Base-by-base conservation (phyloP, 2,888 invertebrate species). In the Elmis aenea region DNA sequence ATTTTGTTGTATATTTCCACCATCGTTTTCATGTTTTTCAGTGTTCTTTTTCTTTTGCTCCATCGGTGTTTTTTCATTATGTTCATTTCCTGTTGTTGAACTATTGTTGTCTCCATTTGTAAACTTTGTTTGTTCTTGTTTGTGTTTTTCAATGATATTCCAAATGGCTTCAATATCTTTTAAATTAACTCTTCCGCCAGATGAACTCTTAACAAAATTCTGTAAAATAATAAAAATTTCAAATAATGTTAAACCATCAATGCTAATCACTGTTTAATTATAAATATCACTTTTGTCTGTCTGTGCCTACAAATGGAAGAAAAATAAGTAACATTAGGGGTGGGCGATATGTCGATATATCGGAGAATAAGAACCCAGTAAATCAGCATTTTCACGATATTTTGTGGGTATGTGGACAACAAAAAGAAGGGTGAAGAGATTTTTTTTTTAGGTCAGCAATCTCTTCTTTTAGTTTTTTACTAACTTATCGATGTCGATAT, bases 201-300 rank as follows among this genome's bases (percentile, higher is more conserved):
- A 52, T 12, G 59, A 74, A 68, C 75, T 85, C 55, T 72, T 75
- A 1, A 85, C 75, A 64, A 85, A 87, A 63, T 87, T 87, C 51
- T 68, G 29, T 20, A 59, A 61, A 29, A 29, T 28, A 44, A 38
- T 13, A 9, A 26, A 9, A 33, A 13, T 24, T 10, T 13, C 20
- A 8, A 14, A n/a, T n/a, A n/a, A n/a, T n/a, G 18, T 5, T 18
- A 18, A 18, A 18, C 5, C 8, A 18, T 18, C n/a, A 18, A 18
- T 18, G 5, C 18, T 18, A 18, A 18, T 6, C 18, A 18, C n/a
- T n/a, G n/a, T n/a, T n/a, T n/a, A n/a, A n/a, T n/a, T n/a, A n/a
- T n/a, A n/a, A n/a, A n/a, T n/a, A n/a, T n/a, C n/a, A n/a, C n/a
- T n/a, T n/a, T n/a, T n/a, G n/a, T n/a, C n/a, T n/a, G n/a, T n/a